Conservation (phyloP, 2,113 vertebrate species). For the Saccopteryx leptura region DNA sequence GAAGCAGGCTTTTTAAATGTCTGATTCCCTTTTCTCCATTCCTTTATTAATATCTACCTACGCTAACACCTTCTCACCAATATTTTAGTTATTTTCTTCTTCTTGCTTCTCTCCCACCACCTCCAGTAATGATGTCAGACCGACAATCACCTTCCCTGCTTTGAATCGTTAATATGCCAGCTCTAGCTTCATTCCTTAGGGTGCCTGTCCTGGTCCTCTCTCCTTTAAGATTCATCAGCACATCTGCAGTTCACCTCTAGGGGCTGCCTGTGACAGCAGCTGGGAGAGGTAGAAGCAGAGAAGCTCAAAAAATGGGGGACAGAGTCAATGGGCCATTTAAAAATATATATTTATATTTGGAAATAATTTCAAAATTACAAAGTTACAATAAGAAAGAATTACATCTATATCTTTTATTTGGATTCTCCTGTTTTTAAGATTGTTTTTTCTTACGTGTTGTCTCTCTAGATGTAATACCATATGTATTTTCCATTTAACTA, state of each 20-base stretch:
- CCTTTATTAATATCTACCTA: no score
- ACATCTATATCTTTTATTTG: background rate
- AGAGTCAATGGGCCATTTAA: background rate
- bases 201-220: background rate
- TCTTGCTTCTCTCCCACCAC: background rate
- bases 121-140: background rate
- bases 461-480: background rate
- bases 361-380: conserved; percentile 6
- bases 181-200: background rate
- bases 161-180: background rate
- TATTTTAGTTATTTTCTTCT: background rate
- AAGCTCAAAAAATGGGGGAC: background rate
- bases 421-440: background rate
- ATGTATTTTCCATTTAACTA: background rate
- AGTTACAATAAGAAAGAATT: background rate
- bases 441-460: background rate
- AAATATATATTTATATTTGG: background rate
- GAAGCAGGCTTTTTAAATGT: no score
- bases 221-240: background rate
- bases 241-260: accelerated
- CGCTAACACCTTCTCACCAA: background rate
- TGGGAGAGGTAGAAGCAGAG: background rate
- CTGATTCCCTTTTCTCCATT: no score
- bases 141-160: background rate
- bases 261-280: accelerated